phyloP scores from a whole-genome alignment of 2,888 invertebrate species.

The Oxyteleia sp. region DNA sequence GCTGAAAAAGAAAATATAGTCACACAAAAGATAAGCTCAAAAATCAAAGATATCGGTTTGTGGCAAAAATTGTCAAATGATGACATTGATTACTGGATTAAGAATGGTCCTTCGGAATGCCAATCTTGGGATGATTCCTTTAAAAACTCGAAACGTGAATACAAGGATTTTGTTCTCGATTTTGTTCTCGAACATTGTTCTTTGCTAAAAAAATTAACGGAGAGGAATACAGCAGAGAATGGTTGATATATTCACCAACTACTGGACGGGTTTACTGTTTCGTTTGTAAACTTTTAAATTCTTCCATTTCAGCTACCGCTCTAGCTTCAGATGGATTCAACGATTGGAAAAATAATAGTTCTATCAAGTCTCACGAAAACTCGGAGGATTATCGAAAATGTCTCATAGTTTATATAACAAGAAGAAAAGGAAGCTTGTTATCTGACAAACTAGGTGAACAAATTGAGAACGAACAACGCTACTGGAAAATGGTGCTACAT shows the following conservation, averaged over 20 bases:
- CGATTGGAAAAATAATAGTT: conserved; percentile 28
- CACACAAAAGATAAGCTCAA: no score
- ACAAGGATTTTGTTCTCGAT: no score
- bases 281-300: conserved; percentile 49
- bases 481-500: conserved; percentile 66
- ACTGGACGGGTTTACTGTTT: conserved; percentile 58
- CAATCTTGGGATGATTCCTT: no score
- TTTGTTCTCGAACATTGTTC: no score
- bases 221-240: conserved; percentile 54
- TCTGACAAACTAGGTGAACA: conserved; percentile 6
- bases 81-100: no score
- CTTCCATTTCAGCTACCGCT: neutral
- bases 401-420: neutral
- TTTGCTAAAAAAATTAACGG: no score
- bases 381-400: conserved; percentile 5
- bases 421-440: neutral
- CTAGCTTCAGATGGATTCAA: conserved; percentile 33
- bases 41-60: no score
- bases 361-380: conserved; percentile 20
- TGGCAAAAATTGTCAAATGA: no score
- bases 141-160: no score
- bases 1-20: no score
- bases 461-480: conserved; percentile 44
- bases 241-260: conserved; percentile 64
- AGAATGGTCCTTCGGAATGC: no score